Percentiles rank a stretch among this genome's conserved stretches.
These are phyloP conservation scores for Artemia sp. DNA, from an alignment of 2,888 invertebrate genomes.

Conservation along the genomic window DNA sequence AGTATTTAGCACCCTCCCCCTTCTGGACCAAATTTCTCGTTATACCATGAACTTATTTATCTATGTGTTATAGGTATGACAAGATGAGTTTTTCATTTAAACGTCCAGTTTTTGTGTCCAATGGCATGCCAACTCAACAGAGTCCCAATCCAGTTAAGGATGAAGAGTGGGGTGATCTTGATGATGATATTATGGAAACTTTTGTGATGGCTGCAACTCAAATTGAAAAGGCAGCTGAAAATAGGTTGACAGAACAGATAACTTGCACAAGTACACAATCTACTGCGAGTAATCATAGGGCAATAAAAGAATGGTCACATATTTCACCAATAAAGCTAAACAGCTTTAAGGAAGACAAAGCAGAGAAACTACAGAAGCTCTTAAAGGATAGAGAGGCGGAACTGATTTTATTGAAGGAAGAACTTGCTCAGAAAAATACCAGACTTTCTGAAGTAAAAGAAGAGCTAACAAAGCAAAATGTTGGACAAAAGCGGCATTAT, in stretches of 20 bases:
- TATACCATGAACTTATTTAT: no score
- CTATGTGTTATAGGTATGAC: not conserved
- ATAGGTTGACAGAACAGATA: not conserved
- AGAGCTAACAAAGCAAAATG: conserved; percentile 9
- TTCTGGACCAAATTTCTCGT: no score
- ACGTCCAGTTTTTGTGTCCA: not conserved
- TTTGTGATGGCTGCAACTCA: conserved; percentile 15
- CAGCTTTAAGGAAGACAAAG: not conserved
- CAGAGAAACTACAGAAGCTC: not conserved
- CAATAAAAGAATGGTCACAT: not conserved
- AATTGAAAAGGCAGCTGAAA: conserved; percentile 5
- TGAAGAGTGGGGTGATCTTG: conserved; percentile 9
- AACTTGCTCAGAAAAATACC: not conserved
- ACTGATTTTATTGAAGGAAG: not conserved
- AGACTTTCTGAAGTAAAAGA: conserved; percentile 11
- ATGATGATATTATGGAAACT: conserved; percentile 14
- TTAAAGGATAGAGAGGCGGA: not conserved
- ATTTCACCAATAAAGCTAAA: not conserved
- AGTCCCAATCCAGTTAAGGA: not conserved
- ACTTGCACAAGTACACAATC: not conserved
- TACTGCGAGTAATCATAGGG: not conserved
- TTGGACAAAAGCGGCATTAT: conserved; percentile 7
- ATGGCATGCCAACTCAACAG: not conserved
- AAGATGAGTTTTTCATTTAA: not conserved
- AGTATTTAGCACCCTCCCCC: no score